Percentiles rank a stretch among this genome's conserved stretches.
Evolutionary conservation across 2,888 invertebrate genomes (phyloP).

Genomic region (Drosophila antonietae): DNA sequence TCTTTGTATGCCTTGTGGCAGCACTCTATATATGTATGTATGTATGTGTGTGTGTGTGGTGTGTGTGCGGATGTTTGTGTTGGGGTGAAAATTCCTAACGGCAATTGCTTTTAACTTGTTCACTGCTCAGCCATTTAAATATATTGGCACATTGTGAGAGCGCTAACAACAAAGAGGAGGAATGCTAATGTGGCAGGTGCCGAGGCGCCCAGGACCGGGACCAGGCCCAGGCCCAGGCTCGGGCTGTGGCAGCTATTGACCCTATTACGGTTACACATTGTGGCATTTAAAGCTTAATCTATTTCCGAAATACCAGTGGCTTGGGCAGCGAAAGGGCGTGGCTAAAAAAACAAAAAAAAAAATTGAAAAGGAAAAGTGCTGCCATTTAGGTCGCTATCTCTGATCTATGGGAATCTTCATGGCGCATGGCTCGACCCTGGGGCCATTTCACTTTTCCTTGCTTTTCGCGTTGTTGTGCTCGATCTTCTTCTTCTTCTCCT

Average conservation of each 20-base stretch:
- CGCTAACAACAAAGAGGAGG: conserved; percentile 55
- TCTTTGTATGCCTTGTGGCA: not conserved
- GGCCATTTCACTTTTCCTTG: conserved; percentile 29
- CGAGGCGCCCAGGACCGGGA: conserved; percentile 15
- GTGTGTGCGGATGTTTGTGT: not conserved
- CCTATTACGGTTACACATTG: conserved; percentile 59
- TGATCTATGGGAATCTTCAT: conserved; percentile 50
- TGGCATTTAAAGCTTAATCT: conserved; percentile 62
- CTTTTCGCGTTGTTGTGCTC: conserved; percentile 19
- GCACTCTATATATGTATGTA: not conserved
- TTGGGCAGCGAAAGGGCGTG: not conserved
- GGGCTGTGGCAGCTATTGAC: conserved; percentile 48
- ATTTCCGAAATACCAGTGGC: conserved; percentile 39
- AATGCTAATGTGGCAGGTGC: conserved; percentile 57
- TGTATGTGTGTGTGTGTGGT: not conserved
- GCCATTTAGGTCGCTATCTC: conserved; percentile 46
- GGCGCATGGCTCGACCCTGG: conserved; percentile 40
- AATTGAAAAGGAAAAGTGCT: conserved; percentile 20
- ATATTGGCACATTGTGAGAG: conserved; percentile 47
- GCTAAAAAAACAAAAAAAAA: not conserved
- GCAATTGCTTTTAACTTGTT: conserved; percentile 56
- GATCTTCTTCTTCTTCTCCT: not conserved
- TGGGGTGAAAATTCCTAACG: conserved; percentile 24
- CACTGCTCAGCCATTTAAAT: conserved; percentile 54
- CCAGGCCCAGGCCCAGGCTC: not conserved